Conservation (phyloP, 2,888 invertebrate genomes). For the Cylindroiulus punctatus region DNA sequence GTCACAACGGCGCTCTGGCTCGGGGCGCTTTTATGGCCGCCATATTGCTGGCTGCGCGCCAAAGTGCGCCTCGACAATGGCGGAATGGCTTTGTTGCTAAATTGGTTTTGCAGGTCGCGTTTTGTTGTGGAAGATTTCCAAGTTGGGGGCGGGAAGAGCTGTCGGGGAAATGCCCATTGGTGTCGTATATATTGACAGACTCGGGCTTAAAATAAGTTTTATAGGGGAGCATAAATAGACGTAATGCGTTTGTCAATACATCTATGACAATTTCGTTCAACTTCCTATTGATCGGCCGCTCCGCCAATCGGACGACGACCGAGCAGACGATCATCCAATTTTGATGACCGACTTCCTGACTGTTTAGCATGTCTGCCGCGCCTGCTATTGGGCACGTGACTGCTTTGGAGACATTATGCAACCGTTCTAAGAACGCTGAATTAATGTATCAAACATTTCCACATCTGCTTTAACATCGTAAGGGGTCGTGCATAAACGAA, state of each 20-base stretch:
- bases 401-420: too few species aligned
- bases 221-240: conserved; percentile 25
- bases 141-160: not conserved
- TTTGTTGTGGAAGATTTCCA: conserved; percentile 22
- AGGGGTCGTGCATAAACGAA: too few species aligned
- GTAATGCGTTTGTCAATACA: conserved; percentile 42
- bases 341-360: not conserved
- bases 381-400: not conserved
- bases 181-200: conserved; percentile 29
- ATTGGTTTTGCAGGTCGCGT: conserved; percentile 5
- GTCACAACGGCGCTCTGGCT: conserved; percentile 5
- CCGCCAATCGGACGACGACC: not conserved
- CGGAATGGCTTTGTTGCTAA: conserved; percentile 28
- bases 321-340: conserved; percentile 11
- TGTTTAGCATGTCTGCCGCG: not conserved
- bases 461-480: too few species aligned
- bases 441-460: too few species aligned
- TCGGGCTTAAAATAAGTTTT: conserved; percentile 21
- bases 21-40: not conserved
- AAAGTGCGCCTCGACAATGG: not conserved
- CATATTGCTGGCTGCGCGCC: not conserved
- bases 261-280: conserved; percentile 29
- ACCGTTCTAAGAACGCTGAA: too few species aligned
- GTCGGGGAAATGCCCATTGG: not conserved
- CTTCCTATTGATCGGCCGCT: not conserved